Conservation (phyloP, 2,888 invertebrate genomes). For the Trypoxylon attenuatum region DNA sequence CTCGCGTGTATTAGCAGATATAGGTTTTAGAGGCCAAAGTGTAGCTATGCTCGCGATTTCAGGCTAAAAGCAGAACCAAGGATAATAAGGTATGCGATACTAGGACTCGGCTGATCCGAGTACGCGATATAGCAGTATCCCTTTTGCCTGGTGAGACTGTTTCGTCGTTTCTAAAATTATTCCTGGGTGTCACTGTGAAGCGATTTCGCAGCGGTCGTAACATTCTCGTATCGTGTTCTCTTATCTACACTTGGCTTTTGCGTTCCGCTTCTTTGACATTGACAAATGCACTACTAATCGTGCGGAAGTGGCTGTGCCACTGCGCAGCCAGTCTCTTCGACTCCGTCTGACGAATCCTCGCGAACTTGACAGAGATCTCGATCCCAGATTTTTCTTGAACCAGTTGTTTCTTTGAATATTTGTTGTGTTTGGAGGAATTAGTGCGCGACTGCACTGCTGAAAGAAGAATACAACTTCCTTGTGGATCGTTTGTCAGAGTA, state of each 20-base stretch:
- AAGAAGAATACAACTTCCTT: too few relatives aligned
- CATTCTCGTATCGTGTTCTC: background rate
- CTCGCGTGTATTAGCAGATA: too few relatives aligned
- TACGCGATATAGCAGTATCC: slow-evolving; percentile 27
- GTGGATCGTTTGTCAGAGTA: too few relatives aligned
- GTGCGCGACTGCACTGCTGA: too few relatives aligned
- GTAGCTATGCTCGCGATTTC: slow-evolving; percentile 43
- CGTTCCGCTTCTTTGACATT: background rate
- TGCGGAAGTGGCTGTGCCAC: too few relatives aligned
- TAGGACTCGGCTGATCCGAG: slow-evolving; percentile 47
- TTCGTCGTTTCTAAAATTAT: slow-evolving; percentile 33
- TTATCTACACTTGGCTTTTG: background rate
- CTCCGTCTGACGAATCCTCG: slow-evolving; percentile 1
- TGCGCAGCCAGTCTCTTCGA: too few relatives aligned
- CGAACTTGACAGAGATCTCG: background rate
- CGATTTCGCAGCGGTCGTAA: background rate
- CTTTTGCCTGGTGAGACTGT: slow-evolving; percentile 30
- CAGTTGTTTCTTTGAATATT: too few relatives aligned
- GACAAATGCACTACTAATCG: too few relatives aligned
- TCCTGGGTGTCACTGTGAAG: slow-evolving; percentile 14
- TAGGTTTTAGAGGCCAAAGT: slow-evolving; percentile 48
- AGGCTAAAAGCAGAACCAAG: slow-evolving; percentile 57
- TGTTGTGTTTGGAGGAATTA: too few relatives aligned
- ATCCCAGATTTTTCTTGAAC: too few relatives aligned
- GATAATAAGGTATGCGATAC: slow-evolving; percentile 49